Conservation (phyloP, 1,140 invertebrate species). For the Tetramorium simillimum region DNA sequence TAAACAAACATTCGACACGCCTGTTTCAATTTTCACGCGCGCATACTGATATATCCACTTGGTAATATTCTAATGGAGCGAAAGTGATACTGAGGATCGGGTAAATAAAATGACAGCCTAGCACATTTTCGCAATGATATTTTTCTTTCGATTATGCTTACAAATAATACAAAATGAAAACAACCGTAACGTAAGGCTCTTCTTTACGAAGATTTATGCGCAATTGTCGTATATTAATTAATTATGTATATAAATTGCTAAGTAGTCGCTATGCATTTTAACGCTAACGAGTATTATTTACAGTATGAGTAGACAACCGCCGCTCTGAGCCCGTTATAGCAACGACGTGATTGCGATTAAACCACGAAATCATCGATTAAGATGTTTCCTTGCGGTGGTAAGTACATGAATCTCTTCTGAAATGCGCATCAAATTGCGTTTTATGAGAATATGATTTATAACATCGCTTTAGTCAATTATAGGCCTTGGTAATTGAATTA, state of each 20-base stretch:
- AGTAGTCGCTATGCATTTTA: slow-evolving; percentile 73
- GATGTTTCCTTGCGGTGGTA: not conserved
- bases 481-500: not conserved
- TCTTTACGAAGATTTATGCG: slow-evolving; percentile 56
- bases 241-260: slow-evolving; percentile 63
- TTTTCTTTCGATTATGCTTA: slow-evolving; percentile 81
- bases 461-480: not conserved
- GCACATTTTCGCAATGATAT: slow-evolving; percentile 74
- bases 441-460: not conserved
- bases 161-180: slow-evolving; percentile 82
- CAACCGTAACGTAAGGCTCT: slow-evolving; percentile 69
- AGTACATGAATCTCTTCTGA: not conserved
- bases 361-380: not conserved
- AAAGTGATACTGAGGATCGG: slow-evolving; percentile 20
- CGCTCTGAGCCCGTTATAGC: slow-evolving; percentile 35
- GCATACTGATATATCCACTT: not conserved
- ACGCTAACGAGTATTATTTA: slow-evolving; percentile 79
- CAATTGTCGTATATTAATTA: slow-evolving; percentile 29
- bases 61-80: slow-evolving; percentile 3
- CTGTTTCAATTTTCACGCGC: not conserved
- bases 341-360: slow-evolving; percentile 21
- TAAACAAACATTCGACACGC: slow-evolving; percentile 2
- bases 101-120: slow-evolving; percentile 39
- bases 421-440: not conserved
- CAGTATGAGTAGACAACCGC: slow-evolving; percentile 72